A percentile compares a stretch with the other conserved stretches of the same genome.
phyloP scores from a whole-genome alignment of 2,113 vertebrate species.

The Marcusenius ussheri region DNA sequence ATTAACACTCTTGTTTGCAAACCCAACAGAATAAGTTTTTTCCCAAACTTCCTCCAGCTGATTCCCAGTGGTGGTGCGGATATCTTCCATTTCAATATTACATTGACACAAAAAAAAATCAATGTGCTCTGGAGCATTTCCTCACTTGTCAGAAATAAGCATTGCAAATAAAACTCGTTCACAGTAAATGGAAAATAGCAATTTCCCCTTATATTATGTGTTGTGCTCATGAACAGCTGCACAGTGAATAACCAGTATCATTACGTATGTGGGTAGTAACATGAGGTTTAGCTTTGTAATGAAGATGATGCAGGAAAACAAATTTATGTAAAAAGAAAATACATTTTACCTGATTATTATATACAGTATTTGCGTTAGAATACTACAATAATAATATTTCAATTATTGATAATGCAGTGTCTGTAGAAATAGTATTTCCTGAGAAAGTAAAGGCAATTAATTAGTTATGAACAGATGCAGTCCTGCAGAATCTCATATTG shows the following conservation, averaged over 20 bases:
- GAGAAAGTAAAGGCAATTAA: not conserved
- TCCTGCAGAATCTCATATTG: not conserved
- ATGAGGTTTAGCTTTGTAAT: not conserved
- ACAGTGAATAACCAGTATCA: not conserved
- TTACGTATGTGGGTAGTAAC: not conserved
- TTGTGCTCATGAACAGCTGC: not conserved
- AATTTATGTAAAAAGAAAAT: not conserved
- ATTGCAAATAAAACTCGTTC: slow-evolving; percentile 12
- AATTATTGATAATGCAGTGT: not conserved
- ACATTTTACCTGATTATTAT: not conserved
- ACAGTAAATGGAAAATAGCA: not conserved
- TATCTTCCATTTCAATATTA: not conserved
- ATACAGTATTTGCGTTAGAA: not conserved
- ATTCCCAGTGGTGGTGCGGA: not conserved
- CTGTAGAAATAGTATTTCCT: not conserved
- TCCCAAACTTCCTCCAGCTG: not conserved
- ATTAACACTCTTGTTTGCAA: not conserved
- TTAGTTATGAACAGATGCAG: not conserved
- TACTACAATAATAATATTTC: not conserved
- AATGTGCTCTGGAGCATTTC: not conserved
- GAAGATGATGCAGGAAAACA: not conserved
- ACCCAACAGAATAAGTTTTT: not conserved
- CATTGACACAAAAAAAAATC: not conserved
- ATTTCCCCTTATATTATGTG: not conserved
- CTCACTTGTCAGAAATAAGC: slow-evolving; percentile 2